Evolutionary conservation across 2,797 vertebrate species (phyloP), one percentile per base, ranked within the genome.

Genomic region (Ctenosaura bakeri): DNA sequence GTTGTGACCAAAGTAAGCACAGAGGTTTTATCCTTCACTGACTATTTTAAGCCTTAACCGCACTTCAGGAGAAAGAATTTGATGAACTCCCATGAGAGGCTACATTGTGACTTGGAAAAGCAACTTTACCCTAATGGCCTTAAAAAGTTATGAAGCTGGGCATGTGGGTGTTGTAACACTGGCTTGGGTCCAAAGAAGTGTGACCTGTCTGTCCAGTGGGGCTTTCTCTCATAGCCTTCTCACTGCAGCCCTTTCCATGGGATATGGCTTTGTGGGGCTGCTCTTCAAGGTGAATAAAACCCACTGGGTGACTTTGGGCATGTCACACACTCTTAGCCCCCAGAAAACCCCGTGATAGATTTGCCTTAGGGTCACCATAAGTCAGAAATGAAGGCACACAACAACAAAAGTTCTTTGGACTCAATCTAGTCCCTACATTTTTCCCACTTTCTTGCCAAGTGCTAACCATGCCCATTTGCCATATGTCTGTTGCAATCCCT

Each of bases 1-100:
- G 38, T 24, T 99, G 99, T 94, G 97, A 98, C 93, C 97, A 95
- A 96, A 97, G 99, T 98, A 97, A 97, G 71, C 24, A 5, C 10
- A 74, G 91, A 0, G 2, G 4, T 12, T 78, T 78, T 50, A 24
- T 73, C 85, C 73, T 20, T 79, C 2, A 16, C n/a, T 0, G 38
- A 84, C 0, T 5, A 56, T 42, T 38, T 87, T 26, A 20, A 66
- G 18, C 2, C 0, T 0, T 80, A 6, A 1, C n/a, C 22, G 62
- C 6, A 1, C 0, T 46, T 79, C 64, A 18, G 4, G 38, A 18
- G 46, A 56, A 56, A 10, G 3, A 38, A 54, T 35, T 16, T 56
- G 12, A 29, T 86, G 69, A 74, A 2, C 22, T 86, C 5, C 26
- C 69, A 52, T 50, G 18, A 13, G 13, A 50, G 46, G 5, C 59